Conservation (phyloP, 2,888 invertebrate species). For the Sminthurinus aureus region DNA sequence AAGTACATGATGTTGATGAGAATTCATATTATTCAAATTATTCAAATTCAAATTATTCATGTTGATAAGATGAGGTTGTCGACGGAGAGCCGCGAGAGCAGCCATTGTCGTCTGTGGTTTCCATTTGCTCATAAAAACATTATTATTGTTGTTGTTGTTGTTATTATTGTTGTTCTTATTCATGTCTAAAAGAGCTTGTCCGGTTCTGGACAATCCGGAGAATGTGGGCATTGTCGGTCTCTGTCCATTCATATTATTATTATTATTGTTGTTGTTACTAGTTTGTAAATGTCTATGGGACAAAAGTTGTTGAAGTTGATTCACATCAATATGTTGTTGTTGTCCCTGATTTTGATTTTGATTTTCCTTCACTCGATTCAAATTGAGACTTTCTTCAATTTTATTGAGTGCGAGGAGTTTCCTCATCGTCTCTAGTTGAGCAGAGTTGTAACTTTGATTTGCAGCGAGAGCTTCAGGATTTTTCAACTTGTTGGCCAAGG, state of each 20-base stretch:
- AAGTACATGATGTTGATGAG: neutral
- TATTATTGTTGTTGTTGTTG: neutral
- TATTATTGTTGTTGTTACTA: neutral
- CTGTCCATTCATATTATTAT: neutral
- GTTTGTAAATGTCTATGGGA: neutral
- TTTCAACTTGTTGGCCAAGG: constrained; percentile 32
- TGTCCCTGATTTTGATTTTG: neutral
- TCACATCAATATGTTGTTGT: neutral
- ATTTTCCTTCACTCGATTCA: neutral
- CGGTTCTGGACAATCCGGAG: neutral
- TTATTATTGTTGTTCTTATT: neutral
- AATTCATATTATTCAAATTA: neutral
- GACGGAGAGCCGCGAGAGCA: neutral
- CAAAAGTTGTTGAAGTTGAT: neutral
- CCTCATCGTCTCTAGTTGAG: constrained; percentile 53
- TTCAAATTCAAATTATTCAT: neutral
- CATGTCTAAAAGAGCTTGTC: neutral
- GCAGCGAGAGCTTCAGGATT: neutral
- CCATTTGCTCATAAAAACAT: neutral
- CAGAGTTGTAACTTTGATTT: constrained; percentile 45
- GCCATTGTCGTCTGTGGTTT: neutral
- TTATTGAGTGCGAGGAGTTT: constrained; percentile 55
- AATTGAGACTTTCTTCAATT: constrained; percentile 44
- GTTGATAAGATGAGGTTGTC: neutral
- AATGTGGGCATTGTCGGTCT: neutral